Percentiles rank a stretch among this genome's conserved stretches.
Evolutionary conservation across 2,888 invertebrate genomes (phyloP).

Genomic region (Metacarcinus magister): DNA sequence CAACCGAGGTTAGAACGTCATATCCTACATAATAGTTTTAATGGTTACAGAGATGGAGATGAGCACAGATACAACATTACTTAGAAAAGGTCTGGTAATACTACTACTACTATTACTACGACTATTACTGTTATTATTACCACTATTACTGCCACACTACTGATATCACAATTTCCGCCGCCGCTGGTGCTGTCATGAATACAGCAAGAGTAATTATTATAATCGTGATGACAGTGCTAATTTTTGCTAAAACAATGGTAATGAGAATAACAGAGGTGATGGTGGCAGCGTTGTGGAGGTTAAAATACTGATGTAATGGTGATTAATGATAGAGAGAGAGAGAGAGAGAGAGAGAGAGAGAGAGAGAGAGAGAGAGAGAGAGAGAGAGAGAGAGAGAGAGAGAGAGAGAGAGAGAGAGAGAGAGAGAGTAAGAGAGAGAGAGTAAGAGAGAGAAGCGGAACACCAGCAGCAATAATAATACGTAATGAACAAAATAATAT

Average conservation of each 20-base stretch:
- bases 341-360: constrained; percentile 26
- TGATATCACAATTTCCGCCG: background rate
- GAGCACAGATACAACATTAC: no score
- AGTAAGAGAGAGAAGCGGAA: no score
- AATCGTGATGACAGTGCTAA: background rate
- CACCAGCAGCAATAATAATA: background rate
- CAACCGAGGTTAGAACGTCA: no score
- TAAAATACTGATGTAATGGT: constrained; percentile 47
- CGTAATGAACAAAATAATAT: background rate
- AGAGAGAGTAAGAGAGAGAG: no score
- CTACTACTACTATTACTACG: background rate
- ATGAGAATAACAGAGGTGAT: constrained; percentile 31
- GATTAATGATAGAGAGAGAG: constrained; percentile 40
- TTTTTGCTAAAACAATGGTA: constrained; percentile 36
- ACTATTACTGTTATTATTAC: background rate
- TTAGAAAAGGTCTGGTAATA: no score
- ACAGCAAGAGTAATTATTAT: constrained; percentile 18
- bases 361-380: constrained; percentile 26
- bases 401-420: constrained; percentile 14
- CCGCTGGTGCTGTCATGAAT: background rate
- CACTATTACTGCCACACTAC: background rate
- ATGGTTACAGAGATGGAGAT: no score
- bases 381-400: constrained; percentile 14
- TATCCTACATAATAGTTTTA: no score
- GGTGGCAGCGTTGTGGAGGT: background rate